Evolutionary conservation across 2,888 invertebrate species (phyloP).

Genomic region (Eulithis testata): DNA sequence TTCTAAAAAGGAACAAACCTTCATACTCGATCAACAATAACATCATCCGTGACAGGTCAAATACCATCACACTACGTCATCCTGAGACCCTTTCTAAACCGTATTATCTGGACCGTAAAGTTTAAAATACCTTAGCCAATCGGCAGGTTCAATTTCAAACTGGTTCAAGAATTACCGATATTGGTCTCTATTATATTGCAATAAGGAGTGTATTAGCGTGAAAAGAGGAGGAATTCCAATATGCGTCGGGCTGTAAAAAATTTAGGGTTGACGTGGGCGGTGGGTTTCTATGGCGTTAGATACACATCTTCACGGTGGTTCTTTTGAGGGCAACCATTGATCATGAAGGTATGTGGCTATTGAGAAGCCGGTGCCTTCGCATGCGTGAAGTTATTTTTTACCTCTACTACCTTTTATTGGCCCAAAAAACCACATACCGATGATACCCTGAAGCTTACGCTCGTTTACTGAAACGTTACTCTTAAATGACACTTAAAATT

Average conservation of each 20-base stretch:
- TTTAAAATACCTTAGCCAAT: constrained; percentile 4
- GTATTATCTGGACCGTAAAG: neutral
- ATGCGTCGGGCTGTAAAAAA: constrained; percentile 69
- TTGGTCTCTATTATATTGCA: constrained; percentile 48
- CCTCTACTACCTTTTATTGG: neutral
- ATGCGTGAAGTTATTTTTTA: constrained; percentile 1
- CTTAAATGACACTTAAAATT: too few species aligned
- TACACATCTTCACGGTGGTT: constrained; percentile 56
- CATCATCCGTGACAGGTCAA: constrained; percentile 41
- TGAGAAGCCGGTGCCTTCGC: neutral
- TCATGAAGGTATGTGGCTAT: constrained; percentile 30
- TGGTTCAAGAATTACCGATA: constrained; percentile 35
- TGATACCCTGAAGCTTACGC: too few species aligned
- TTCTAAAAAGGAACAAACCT: constrained; percentile 1
- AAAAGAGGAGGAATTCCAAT: constrained; percentile 66
- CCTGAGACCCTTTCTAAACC: constrained; percentile 29
- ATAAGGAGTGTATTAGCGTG: constrained; percentile 62
- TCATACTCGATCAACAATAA: constrained; percentile 40
- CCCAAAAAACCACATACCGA: neutral
- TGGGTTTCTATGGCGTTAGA: constrained; percentile 59
- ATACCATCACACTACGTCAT: constrained; percentile 70
- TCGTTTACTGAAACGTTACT: too few species aligned
- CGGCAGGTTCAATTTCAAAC: constrained; percentile 7
- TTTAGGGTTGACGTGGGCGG: constrained; percentile 74
- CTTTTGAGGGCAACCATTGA: constrained; percentile 40